Conservation (phyloP, 2,888 invertebrate species). For the Nasonovia ribisnigri region DNA sequence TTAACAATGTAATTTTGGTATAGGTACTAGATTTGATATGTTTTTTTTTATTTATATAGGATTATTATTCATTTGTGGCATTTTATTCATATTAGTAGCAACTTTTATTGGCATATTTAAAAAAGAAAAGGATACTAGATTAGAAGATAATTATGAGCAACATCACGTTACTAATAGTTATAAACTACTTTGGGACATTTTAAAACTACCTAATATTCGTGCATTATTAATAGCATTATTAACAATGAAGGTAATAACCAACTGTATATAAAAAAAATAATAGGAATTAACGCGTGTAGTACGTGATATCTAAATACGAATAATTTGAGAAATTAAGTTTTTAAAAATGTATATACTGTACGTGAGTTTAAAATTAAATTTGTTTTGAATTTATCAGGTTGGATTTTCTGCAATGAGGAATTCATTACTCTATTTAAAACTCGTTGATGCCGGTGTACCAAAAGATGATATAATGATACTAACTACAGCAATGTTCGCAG, state of each 20-base stretch:
- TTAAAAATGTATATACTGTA: not conserved
- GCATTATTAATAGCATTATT: constrained; percentile 84
- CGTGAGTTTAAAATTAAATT: not conserved
- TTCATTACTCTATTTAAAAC: constrained; percentile 91
- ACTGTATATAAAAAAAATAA: not conserved
- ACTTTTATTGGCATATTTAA: constrained; percentile 74
- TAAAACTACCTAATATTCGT: constrained; percentile 85
- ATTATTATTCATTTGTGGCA: constrained; percentile 95
- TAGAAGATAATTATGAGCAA: constrained; percentile 79
- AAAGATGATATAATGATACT: constrained; percentile 93
- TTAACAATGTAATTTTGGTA: not conserved
- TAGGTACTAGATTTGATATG: not conserved
- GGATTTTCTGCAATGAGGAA: constrained; percentile 96
- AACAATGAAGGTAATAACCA: constrained; percentile 74
- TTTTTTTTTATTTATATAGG: constrained; percentile 72
- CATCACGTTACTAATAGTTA: constrained; percentile 79
- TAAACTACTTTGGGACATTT: constrained; percentile 83
- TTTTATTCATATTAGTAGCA: constrained; percentile 89
- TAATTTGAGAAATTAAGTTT: not conserved
- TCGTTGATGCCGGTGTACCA: constrained; percentile 95
- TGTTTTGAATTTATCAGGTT: constrained; percentile 75
- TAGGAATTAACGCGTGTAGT: not conserved
- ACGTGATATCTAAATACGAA: not conserved
- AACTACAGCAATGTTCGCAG: constrained; percentile 91
- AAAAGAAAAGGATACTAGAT: constrained; percentile 74